phyloP scores from a whole-genome alignment of 2,113 vertebrate genomes.

The Cygnus atratus region DNA sequence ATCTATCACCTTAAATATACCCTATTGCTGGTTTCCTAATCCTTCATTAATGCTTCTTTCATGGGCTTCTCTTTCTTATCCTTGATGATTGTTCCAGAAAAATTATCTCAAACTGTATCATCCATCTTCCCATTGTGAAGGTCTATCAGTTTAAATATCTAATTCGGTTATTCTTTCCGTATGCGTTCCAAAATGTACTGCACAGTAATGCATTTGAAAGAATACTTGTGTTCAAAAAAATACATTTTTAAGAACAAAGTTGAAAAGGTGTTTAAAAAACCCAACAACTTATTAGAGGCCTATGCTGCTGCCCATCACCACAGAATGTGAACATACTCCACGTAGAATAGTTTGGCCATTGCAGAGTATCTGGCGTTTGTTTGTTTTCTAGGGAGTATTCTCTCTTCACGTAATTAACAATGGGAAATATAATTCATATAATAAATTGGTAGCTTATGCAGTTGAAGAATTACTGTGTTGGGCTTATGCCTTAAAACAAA shows the following conservation, averaged over 20 bases:
- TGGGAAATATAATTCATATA: background rate
- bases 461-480: background rate
- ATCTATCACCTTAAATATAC: background rate
- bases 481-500: background rate
- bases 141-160: background rate
- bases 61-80: background rate
- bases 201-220: background rate
- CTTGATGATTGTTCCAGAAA: background rate
- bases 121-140: background rate
- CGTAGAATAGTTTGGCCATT: background rate
- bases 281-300: background rate
- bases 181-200: background rate
- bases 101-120: background rate
- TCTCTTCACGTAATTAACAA: background rate
- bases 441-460: background rate
- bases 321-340: background rate
- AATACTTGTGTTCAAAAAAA: background rate
- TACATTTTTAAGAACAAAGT: background rate
- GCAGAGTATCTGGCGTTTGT: background rate
- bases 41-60: background rate
- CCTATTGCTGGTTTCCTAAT: background rate
- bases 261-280: background rate
- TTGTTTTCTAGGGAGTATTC: background rate
- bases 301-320: background rate
- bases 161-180: background rate